These are phyloP conservation scores for Leucophora obtusa DNA, from an alignment of 2,888 invertebrate species.

Conservation along the genomic window DNA sequence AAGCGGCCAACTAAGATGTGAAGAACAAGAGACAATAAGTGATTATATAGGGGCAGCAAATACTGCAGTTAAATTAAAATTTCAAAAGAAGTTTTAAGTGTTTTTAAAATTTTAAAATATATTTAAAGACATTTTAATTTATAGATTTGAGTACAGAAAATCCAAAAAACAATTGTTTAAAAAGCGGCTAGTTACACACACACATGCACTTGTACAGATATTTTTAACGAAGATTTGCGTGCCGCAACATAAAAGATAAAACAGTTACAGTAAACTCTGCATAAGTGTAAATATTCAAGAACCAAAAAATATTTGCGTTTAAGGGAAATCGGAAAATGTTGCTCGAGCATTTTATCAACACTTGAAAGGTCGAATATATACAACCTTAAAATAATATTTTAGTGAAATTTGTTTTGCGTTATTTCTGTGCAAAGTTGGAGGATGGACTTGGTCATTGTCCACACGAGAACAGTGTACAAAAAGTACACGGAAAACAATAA, in stretches of 20 bases:
- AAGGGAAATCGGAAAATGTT: too few relatives aligned
- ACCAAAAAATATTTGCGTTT: too few relatives aligned
- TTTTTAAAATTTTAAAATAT: background rate
- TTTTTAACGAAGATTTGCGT: conserved; percentile 61
- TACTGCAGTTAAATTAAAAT: background rate
- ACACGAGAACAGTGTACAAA: too few relatives aligned
- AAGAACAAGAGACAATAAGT: background rate
- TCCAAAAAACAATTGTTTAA: conserved; percentile 17
- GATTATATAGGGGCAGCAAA: too few relatives aligned
- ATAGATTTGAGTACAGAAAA: background rate
- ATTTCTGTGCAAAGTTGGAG: too few relatives aligned
- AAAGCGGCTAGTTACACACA: conserved; percentile 43
- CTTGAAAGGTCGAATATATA: too few relatives aligned
- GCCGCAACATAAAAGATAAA: conserved; percentile 60
- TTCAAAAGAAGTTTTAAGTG: background rate
- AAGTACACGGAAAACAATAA: too few relatives aligned
- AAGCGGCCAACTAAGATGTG: conserved; percentile 22
- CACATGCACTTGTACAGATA: conserved; percentile 19
- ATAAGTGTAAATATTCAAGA: too few relatives aligned
- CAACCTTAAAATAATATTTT: too few relatives aligned
- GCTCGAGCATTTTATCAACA: too few relatives aligned
- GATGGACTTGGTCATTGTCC: too few relatives aligned
- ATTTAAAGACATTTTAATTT: background rate
- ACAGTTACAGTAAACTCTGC: background rate
- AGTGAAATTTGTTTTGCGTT: too few relatives aligned